These are phyloP conservation scores for Mythimna lalbum DNA, from an alignment of 2,888 invertebrate species.

Conservation along the genomic window DNA sequence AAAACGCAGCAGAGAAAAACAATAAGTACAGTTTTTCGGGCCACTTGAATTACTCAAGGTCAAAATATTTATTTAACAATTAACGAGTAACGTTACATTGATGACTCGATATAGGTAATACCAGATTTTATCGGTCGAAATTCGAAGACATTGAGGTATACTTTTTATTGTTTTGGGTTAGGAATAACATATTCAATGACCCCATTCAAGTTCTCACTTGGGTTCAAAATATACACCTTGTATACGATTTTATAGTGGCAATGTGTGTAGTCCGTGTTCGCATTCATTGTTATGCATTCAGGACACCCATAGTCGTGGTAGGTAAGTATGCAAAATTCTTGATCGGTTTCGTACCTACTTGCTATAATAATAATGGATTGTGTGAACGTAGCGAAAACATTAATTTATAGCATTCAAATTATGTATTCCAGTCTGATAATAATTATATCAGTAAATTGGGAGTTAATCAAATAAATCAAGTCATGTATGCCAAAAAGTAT, in stretches of 20 bases:
- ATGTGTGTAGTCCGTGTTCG: slow-evolving; percentile 48
- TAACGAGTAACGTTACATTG: background rate
- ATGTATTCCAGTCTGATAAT: slow-evolving; percentile 1
- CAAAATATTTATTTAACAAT: slow-evolving; percentile 7
- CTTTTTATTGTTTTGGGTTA: slow-evolving; percentile 57
- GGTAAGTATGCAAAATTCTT: slow-evolving; percentile 61
- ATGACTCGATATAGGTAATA: slow-evolving; percentile 1
- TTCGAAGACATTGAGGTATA: slow-evolving; percentile 30
- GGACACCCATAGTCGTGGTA: slow-evolving; percentile 57
- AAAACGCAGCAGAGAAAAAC: background rate
- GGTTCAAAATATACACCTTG: slow-evolving; percentile 44
- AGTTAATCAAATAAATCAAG: slow-evolving; percentile 16
- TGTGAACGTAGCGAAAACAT: slow-evolving; percentile 6
- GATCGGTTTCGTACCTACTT: slow-evolving; percentile 44
- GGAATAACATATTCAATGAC: slow-evolving; percentile 45
- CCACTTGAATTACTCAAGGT: slow-evolving; percentile 25
- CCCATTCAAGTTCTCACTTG: slow-evolving; percentile 42
- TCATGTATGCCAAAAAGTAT: slow-evolving; percentile 30
- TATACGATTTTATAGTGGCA: slow-evolving; percentile 44
- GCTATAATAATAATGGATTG: slow-evolving; percentile 20
- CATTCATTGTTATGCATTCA: slow-evolving; percentile 62
- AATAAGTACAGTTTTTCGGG: background rate
- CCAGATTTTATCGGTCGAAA: slow-evolving; percentile 23
- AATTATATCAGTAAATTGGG: slow-evolving; percentile 14
- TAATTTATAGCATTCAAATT: slow-evolving; percentile 6